Evolutionary conservation across 30 jellyfish, hydroid and myxozoan species (phyloP).

Genomic region (Turritopsis rubra): DNA sequence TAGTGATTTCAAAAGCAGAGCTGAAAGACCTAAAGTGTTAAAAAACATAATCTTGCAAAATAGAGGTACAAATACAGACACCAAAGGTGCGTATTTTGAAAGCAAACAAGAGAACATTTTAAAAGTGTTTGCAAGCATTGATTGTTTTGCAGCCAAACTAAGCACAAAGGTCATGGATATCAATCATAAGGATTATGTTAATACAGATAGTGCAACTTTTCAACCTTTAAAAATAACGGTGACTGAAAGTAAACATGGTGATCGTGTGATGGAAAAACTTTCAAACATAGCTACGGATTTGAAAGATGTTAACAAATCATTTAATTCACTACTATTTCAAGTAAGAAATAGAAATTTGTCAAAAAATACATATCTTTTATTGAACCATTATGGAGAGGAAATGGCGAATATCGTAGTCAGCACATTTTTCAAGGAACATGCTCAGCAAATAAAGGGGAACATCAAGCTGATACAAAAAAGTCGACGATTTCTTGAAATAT

Average conservation of each 20-base stretch:
- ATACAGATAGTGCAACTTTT: too few species aligned
- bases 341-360: not conserved
- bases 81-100: not conserved
- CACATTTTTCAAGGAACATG: not conserved
- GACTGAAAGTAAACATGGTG: not conserved
- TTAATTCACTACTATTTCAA: not conserved
- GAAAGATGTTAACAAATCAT: not conserved
- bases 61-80: not conserved
- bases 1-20: too few species aligned
- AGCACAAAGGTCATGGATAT: not conserved
- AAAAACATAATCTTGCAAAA: not conserved
- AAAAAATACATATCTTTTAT: not conserved
- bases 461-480: not conserved
- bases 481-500: not conserved
- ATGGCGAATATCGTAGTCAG: not conserved
- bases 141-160: not conserved
- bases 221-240: too few species aligned
- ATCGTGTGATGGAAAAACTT: not conserved
- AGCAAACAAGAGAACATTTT: not conserved
- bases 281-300: not conserved
- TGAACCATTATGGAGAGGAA: not conserved
- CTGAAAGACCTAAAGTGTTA: not conserved
- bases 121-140: not conserved
- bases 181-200: too few species aligned
- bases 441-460: not conserved